Percentiles rank a stretch among this genome's conserved stretches.
phyloP scores from a whole-genome alignment of 2,888 invertebrate genomes.

The Stomorhina lunata region DNA sequence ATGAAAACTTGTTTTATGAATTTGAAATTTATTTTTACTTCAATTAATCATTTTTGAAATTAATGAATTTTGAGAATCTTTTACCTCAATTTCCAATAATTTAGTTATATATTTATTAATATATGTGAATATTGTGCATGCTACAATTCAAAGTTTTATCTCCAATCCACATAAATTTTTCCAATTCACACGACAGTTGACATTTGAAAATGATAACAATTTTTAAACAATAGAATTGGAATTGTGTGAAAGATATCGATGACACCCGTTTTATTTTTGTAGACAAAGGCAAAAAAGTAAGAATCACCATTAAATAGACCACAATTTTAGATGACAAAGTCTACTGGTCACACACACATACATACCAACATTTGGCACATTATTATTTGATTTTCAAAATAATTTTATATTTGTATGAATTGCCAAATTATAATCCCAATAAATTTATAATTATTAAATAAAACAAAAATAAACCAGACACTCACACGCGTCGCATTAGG shows the following conservation, averaged over 20 bases:
- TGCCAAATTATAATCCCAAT: constrained; percentile 59
- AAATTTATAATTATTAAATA: constrained; percentile 59
- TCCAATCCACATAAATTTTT: not conserved
- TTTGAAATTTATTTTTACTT: too few species aligned
- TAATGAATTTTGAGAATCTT: too few species aligned
- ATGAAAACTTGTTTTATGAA: too few species aligned
- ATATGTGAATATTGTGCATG: too few species aligned
- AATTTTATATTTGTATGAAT: constrained; percentile 32
- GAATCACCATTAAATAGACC: not conserved
- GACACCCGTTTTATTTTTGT: constrained; percentile 46
- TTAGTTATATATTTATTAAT: too few species aligned
- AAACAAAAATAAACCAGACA: constrained; percentile 26
- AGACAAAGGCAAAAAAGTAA: constrained; percentile 1
- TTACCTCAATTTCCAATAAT: too few species aligned
- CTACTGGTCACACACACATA: constrained; percentile 7
- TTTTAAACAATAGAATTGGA: constrained; percentile 46
- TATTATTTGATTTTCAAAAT: not conserved
- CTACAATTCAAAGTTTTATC: too few species aligned
- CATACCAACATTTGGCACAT: not conserved
- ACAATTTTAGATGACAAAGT: constrained; percentile 1
- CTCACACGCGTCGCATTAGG: not conserved
- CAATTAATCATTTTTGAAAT: too few species aligned
- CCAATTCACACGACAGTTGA: constrained; percentile 49
- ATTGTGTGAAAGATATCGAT: constrained; percentile 66
- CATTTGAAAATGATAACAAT: constrained; percentile 53